phyloP scores from a whole-genome alignment of 53 echinoderm and acorn worm genomes.

The Antedon mediterranea region DNA sequence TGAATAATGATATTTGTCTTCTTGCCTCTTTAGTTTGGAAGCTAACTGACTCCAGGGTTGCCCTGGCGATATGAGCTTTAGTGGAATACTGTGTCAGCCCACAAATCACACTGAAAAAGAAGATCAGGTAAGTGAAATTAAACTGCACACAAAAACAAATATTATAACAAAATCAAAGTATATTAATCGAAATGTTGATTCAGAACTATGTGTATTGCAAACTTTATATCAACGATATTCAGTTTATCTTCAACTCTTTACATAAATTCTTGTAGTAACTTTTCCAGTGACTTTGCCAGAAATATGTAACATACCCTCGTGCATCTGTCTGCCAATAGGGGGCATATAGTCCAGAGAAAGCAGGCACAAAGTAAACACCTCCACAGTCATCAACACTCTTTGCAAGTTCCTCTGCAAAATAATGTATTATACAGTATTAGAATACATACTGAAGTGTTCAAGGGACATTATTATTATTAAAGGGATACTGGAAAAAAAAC shows the following conservation, averaged over 20 bases:
- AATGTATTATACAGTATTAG: background rate
- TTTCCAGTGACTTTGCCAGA: no score
- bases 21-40: slow-evolving; percentile 90
- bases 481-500: no score
- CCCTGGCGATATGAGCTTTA: slow-evolving; percentile 93
- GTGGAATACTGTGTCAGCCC: slow-evolving; percentile 80
- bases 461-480: no score
- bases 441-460: no score
- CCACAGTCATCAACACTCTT: slow-evolving; percentile 61
- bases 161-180: no score
- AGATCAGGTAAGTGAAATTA: background rate
- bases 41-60: slow-evolving; percentile 74
- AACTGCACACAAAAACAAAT: no score
- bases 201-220: background rate
- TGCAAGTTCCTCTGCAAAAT: slow-evolving; percentile 49
- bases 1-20: background rate
- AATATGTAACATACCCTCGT: slow-evolving; percentile 46
- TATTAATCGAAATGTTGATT: no score
- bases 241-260: background rate
- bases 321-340: slow-evolving; percentile 97
- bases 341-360: slow-evolving; percentile 89
- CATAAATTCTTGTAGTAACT: background rate
- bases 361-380: slow-evolving; percentile 90
- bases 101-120: slow-evolving; percentile 57
- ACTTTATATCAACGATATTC: background rate